Base-by-base conservation (phyloP, 2,797 vertebrate genomes). In the Phrynocephalus guinanensis region DNA sequence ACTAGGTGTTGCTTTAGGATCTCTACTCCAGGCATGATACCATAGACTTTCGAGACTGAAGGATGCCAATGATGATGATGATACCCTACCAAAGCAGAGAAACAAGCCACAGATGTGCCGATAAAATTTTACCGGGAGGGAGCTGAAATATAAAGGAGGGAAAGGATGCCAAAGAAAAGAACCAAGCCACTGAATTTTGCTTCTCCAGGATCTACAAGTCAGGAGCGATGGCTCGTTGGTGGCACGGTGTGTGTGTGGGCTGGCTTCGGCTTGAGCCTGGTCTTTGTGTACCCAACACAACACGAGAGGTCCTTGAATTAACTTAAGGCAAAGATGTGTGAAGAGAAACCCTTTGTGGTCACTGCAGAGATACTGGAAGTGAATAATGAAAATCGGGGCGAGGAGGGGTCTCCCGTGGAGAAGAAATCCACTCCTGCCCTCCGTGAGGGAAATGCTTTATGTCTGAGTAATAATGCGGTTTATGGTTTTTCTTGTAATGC, bases 401-500 rank as follows among this genome's bases (percentile, higher is more conserved):
- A 89, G 83, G 33, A 83, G 79, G 22, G 85, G 86, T 50, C 70
- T 50, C 79, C 71, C 4, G 26, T 24, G 56, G 75, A 90, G 86
- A 72, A 79, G 70, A 91, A 87, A 87, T 87, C 79, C 52, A n/a
- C 56, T 80, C 48, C 84, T 87, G 85, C 73, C 82, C 82, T 67
- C 66, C 22, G 20, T 82, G 78, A 60, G 82, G 90, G 81, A 91
- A 87, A 89, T 89, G 78, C 84, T 91, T 89, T 91, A 89, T 87
- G 90, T 56, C 56, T 82, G 82, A 89, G 56, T 89, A 89, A 89
- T 89, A 89, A 79, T 85, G 87, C 72, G 79, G 87, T 87, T 87
- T 86, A 89, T 88, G 78, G 82, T 82, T 87, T 84, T 88, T 88
- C 87, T 87, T 87, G 90, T 89, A 88, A 89, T 82, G 90, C 78